Evolutionary conservation across 2,113 vertebrate species (phyloP), one percentile per base, ranked within the genome.

Genomic region (Cavia aperea): DNA sequence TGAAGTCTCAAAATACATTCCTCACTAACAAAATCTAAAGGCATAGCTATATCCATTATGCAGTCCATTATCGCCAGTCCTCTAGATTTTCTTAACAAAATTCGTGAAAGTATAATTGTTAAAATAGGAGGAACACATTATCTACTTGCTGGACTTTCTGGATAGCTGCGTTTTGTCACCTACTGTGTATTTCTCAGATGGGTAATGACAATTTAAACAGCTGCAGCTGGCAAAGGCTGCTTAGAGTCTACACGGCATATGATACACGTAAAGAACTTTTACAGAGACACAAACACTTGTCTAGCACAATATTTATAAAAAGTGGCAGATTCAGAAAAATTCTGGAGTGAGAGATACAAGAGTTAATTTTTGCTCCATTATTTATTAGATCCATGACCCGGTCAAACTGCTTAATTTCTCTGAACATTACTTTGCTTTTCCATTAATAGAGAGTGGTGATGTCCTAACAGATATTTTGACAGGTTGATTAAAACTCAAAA

Each of bases 111-210:
- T 58, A 58, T 13, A 0, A 3, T 7, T 81, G 77, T 89, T 83
- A 68, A 65, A 23, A 78, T 0, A 79, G n/a, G 62, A n/a, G 5
- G 72, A 65, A 78, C 56, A 62, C 3, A 54, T 87, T 46, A 81
- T 78, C 63, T 77, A 2, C 36, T 72, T 24, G 77, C 1, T 63
- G 49, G 49, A 58, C 88, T 87, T 63, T 94, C 7, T 26, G 90
- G 81, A 13, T 94, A 31, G 92, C 78, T 93, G 93, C 0, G 43
- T 92, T 84, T 95, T 94, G 36, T 6, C 66, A 89, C 46, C 0
- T 78, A 4, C 24, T 78, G n/a, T 51, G 0, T 79, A 90, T 84
- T 90, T 63, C n/a, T 75, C 81, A 12, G 93, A 92, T 84, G 18
- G 51, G 77, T 39, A 83, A 93, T 73, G 65, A 58, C 56, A 13